Evolutionary conservation across 2,797 vertebrate species (phyloP).

Genomic region (Gymnopithys bicolor): DNA sequence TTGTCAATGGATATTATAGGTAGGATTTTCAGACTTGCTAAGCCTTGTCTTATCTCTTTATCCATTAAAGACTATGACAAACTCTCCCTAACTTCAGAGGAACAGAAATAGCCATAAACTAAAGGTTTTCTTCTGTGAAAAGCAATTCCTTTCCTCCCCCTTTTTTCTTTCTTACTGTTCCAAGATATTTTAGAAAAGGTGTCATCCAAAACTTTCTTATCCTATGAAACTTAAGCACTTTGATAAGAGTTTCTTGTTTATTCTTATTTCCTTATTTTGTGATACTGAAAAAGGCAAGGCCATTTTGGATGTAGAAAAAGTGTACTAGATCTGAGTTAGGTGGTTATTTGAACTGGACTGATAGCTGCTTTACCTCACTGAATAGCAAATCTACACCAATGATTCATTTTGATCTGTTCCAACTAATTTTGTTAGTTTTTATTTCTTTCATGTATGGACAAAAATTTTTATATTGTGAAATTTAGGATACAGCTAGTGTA

Average conservation of each 20-base stretch:
- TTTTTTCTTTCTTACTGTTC: neutral
- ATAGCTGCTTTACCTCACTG: neutral
- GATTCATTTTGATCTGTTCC: neutral
- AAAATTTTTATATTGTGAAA: neutral
- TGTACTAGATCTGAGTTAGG: neutral
- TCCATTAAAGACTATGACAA: neutral
- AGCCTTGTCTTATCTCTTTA: neutral
- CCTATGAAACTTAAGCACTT: neutral
- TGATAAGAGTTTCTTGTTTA: neutral
- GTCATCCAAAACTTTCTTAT: neutral
- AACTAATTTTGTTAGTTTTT: neutral
- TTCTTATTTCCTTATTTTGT: neutral
- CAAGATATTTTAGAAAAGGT: neutral
- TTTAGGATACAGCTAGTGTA: neutral
- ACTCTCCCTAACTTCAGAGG: neutral
- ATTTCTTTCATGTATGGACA: neutral
- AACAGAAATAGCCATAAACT: neutral
- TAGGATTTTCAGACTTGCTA: neutral
- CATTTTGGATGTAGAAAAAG: neutral
- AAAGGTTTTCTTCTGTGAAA: neutral
- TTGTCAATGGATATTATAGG: neutral
- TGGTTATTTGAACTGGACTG: neutral
- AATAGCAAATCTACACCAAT: neutral
- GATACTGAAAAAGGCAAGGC: neutral
- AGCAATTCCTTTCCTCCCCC: neutral